These are phyloP conservation scores for Acrobasis suavella DNA, from an alignment of 2,888 invertebrate genomes.

Conservation along the genomic window DNA sequence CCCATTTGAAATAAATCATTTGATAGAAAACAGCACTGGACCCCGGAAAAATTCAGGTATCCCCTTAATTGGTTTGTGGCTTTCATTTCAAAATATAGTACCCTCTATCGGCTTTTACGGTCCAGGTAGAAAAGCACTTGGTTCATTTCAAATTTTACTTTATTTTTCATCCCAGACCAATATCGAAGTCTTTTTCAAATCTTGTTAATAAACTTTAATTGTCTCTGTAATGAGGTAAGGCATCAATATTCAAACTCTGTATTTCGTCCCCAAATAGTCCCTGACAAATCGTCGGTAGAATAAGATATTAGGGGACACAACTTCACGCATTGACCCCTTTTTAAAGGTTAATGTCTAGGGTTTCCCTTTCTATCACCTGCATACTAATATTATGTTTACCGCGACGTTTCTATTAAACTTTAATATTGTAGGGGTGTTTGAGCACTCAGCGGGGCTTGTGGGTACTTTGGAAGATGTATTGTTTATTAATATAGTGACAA, in stretches of 20 bases:
- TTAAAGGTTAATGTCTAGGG: constrained; percentile 77
- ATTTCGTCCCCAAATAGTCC: constrained; percentile 62
- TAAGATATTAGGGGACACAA: constrained; percentile 77
- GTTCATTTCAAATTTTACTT: no score
- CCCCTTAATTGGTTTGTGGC: no score
- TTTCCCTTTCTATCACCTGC: constrained; percentile 63
- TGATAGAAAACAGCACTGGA: no score
- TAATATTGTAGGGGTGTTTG: constrained; percentile 32
- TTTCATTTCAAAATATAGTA: no score
- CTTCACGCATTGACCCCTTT: constrained; percentile 80
- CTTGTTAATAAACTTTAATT: constrained; percentile 53
- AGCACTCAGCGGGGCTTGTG: constrained; percentile 8
- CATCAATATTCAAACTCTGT: constrained; percentile 73
- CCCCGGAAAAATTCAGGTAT: no score
- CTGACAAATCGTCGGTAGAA: constrained; percentile 68
- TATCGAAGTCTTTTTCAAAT: constrained; percentile 31
- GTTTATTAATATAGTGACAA: neutral
- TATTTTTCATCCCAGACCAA: neutral
- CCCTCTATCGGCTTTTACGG: no score
- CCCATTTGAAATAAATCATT: no score
- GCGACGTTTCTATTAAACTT: constrained; percentile 40
- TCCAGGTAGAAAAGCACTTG: no score
- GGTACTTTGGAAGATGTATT: constrained; percentile 6
- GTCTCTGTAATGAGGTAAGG: constrained; percentile 53
- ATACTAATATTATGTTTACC: constrained; percentile 63